phyloP scores from a whole-genome alignment of 2,113 vertebrate species.

The Pachypanchax playfairii region DNA sequence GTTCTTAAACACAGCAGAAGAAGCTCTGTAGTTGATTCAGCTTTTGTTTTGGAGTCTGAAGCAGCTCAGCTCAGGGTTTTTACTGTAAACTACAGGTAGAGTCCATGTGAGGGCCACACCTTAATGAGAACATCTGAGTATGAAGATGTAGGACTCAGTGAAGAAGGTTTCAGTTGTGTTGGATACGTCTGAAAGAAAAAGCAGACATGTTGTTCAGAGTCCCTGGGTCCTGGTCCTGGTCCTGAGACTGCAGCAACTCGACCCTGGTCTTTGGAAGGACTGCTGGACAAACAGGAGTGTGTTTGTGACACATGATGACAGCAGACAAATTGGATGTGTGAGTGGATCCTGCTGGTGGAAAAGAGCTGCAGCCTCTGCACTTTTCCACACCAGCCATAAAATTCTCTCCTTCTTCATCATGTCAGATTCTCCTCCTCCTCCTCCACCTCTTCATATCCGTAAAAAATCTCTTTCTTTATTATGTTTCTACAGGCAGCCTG shows the following conservation, averaged over 20 bases:
- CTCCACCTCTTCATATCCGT: constrained; percentile 4
- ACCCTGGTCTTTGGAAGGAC: background rate
- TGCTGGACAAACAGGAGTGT: background rate
- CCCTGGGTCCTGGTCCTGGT: background rate
- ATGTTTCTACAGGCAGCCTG: constrained; percentile 15
- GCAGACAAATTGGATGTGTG: constrained; percentile 41
- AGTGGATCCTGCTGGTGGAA: constrained; percentile 14
- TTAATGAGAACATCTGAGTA: no score
- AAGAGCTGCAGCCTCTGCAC: constrained; percentile 54
- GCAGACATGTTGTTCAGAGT: no score
- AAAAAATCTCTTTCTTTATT: constrained; percentile 9
- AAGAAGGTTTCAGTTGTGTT: no score
- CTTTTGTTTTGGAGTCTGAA: no score
- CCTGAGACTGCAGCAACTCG: background rate
- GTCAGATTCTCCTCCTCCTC: constrained; percentile 19
- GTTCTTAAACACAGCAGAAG: no score
- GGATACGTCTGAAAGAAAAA: no score
- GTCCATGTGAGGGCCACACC: no score
- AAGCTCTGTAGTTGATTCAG: no score
- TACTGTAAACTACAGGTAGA: no score
- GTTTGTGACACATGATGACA: constrained; percentile 3
- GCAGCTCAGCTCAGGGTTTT: no score
- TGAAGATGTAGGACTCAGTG: no score
- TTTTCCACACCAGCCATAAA: constrained; percentile 59
- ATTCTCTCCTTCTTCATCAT: constrained; percentile 43